Evolutionary conservation across 2,113 vertebrate genomes (phyloP).

Genomic region (Clupea harengus): DNA sequence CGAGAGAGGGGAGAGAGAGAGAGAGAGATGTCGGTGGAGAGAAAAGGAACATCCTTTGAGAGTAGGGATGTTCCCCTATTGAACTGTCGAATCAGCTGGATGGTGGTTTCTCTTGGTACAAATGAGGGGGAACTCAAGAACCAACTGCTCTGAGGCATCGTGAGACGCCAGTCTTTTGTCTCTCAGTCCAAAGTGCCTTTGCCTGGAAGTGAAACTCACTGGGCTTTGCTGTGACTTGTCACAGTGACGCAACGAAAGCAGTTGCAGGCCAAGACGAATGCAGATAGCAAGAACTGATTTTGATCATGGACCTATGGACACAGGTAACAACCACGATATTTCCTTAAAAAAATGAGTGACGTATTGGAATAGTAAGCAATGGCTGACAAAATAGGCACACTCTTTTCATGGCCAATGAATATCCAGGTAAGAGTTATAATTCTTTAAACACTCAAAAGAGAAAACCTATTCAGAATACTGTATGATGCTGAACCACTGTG

Average conservation of each 20-base stretch:
- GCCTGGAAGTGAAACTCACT: constrained; percentile 66
- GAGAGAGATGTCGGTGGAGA: constrained; percentile 26
- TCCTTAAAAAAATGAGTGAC: neutral
- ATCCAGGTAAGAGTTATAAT: too few species aligned
- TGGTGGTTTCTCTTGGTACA: constrained; percentile 31
- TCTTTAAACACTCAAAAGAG: too few species aligned
- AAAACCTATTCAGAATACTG: too few species aligned
- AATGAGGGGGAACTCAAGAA: neutral
- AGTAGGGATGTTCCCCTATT: constrained; percentile 37
- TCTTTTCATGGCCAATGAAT: too few species aligned
- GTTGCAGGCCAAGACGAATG: neutral
- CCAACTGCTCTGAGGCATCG: neutral
- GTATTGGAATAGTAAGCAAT: neutral
- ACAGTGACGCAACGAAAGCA: neutral
- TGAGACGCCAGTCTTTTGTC: constrained; percentile 20
- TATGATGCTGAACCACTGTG: neutral
- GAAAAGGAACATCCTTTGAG: constrained; percentile 36
- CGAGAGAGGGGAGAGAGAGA: neutral
- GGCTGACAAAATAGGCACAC: neutral
- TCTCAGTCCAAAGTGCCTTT: constrained; percentile 44
- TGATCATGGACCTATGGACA: neutral
- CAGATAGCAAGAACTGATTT: neutral
- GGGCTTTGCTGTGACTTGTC: constrained; percentile 26
- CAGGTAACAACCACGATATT: too few species aligned
- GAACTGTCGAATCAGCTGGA: constrained; percentile 52